Conservation (phyloP, 2,797 vertebrate species). For the Myotis pilosus region DNA sequence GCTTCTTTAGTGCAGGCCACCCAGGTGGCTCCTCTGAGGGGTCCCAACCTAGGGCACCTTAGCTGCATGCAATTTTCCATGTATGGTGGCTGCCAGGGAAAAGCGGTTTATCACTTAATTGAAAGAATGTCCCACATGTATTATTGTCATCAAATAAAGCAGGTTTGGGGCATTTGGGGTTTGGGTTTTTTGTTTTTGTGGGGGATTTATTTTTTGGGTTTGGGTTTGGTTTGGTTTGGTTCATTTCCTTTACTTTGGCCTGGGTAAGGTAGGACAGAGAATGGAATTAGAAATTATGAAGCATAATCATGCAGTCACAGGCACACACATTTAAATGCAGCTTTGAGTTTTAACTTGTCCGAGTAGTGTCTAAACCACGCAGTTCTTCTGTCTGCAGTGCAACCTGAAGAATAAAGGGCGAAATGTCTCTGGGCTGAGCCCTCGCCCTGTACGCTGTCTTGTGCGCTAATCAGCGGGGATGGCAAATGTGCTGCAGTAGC, state of each 20-base stretch:
- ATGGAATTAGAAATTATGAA: not conserved
- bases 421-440: not conserved
- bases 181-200: not conserved
- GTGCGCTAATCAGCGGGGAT: not conserved
- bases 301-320: not conserved
- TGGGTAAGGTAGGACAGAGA: not conserved
- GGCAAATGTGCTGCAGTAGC: not conserved
- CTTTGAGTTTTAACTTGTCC: not conserved
- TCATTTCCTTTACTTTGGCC: conserved; percentile 7
- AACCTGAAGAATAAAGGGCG: not conserved
- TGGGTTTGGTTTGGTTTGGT: not conserved
- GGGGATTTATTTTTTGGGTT: not conserved
- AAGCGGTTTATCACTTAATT: not conserved
- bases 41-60: not conserved
- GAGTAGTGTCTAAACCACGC: not conserved
- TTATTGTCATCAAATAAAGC: not conserved
- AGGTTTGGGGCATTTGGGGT: not conserved
- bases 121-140: not conserved
- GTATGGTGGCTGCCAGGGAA: not conserved
- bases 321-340: not conserved
- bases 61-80: not conserved
- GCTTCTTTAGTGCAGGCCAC: not conserved
- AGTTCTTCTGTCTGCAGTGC: not conserved
- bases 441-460: not conserved
- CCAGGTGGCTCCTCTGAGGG: not conserved